Evolutionary conservation across 1,140 invertebrate species (phyloP), one percentile per base, ranked within the genome.

Genomic region (Drosophila melanogaster): DNA sequence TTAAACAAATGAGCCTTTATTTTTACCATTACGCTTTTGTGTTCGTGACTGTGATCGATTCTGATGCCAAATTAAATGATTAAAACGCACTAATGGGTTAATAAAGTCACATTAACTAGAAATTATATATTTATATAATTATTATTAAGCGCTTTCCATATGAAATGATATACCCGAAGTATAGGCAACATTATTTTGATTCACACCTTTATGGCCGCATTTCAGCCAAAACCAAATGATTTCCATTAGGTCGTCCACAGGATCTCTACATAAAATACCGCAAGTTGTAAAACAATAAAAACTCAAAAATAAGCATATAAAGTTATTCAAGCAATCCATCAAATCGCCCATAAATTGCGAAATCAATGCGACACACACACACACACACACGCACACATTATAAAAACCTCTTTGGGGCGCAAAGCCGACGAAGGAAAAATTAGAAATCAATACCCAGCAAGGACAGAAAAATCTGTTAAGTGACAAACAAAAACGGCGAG

Each of bases 261-360:
- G 26, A 19, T n/a, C 24, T 30, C 7, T 7, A 10, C 30, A 30
- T 30, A 8, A 30, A 24, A 73, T 30, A 17, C 61, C 61, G 30
- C 78, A 80, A 71, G 46, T 40, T 49, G 70, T 44, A 41, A 46
- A 55, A 65, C 70, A 83, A 81, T 71, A 75, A 64, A 77, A 65
- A 61, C 59, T 78, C 49, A 51, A 77, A 77, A 77, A 49, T 57
- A 44, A 54, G 61, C 74, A 61, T 53, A 57, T 77, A 83, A 78
- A 79, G 78, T 79, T 66, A 83, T 83, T 83, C 71, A 65, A 58
- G 61, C 72, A 84, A 84, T 84, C 81, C 76, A 84, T 84, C 80
- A 84, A 84, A 79, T 67, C 57, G 65, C 56, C 60, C 65, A 72
- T 78, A 83, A 83, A 83, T 84, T 84, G 67, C 54, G 65, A 84